Base-by-base conservation (phyloP, 1,140 invertebrate species). In the Phymorhynchus buccinoides region DNA sequence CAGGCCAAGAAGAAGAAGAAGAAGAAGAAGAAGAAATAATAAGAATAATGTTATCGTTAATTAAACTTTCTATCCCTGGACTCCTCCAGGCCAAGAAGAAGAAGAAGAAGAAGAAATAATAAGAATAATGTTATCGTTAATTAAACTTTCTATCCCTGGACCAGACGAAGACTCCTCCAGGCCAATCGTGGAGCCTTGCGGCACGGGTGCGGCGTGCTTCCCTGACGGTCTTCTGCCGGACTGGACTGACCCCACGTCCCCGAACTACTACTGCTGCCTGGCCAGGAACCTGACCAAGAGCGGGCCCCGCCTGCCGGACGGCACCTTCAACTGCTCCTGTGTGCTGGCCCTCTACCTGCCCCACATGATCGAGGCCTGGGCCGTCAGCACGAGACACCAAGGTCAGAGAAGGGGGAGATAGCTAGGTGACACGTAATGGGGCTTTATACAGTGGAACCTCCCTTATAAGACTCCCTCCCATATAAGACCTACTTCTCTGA, bases 241-340 rank as follows among this genome's bases (percentile, higher is more conserved):
- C 9, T 12, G 35, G 3, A 14, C 22, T 16, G 7, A 9, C 18
- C 3, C 16, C 37, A 6, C 9, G 37, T 18, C 16, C 73, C 6
- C 35, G 9, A 16, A 9, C 35, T 75, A 75, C 73, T 75, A 75
- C 73, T 75, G 73, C 73, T 75, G 73, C 37, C 73, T 41, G 35
- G 27, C 39, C 12, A 7, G 37, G 16, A 75, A 75, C 73, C 32
- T 71, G 68, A 75, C 73, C 14, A 30, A 12, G 37, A 35, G 27
- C 35, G 37, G 37, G 18, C 16, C 14, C 37, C 32, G 32, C 35
- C 14, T 18, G 37, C 3, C 73, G 37, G 1, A 41, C 14, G 73
- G 73, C 22, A 39, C 35, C 22, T 35, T 41, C 35, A 41, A 75
- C 73, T 75, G 73, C 35, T 22, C 16, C 37, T 75, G 73, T 41